A percentile compares a stretch with the other conserved stretches of the same genome.
phyloP scores from a whole-genome alignment of 2,888 invertebrate genomes.

The Caenorhabditis sinica region DNA sequence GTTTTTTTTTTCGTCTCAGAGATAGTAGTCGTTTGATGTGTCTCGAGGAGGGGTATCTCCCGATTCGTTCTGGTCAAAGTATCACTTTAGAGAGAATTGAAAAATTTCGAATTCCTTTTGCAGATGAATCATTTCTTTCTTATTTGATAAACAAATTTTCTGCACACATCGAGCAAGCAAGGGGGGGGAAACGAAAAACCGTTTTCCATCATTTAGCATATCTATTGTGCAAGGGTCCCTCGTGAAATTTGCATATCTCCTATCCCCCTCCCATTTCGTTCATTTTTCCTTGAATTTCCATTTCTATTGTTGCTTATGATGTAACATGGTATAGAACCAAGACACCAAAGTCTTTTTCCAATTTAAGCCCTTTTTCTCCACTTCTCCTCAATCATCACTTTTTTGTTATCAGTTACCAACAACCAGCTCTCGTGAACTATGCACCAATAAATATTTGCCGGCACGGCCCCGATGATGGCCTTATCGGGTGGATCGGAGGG shows the following conservation, averaged over 20 bases:
- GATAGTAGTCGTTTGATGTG: conserved; percentile 13
- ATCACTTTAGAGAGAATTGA: no score
- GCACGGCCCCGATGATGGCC: conserved; percentile 15
- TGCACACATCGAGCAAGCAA: not conserved
- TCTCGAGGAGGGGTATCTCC: not conserved
- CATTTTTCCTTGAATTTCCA: not conserved
- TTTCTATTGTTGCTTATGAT: not conserved
- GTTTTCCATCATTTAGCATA: conserved; percentile 3
- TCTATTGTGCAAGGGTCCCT: conserved; percentile 12
- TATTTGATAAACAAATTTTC: conserved; percentile 7
- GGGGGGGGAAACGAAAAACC: not conserved
- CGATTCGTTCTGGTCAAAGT: conserved; percentile 9
- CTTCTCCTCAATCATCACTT: conserved; percentile 11
- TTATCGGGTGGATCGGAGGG: conserved; percentile 30
- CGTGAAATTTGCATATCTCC: conserved; percentile 19
- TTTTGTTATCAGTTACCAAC: conserved; percentile 14
- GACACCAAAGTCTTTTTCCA: conserved; percentile 14
- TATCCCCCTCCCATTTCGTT: not conserved
- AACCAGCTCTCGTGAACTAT: conserved; percentile 44
- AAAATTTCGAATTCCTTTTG: not conserved
- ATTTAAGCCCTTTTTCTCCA: conserved; percentile 13
- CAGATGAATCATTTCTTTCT: not conserved
- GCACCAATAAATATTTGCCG: conserved; percentile 58
- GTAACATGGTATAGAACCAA: not conserved
- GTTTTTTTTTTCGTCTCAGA: conserved; percentile 8